Evolutionary conservation across 1,140 invertebrate species (phyloP).

Genomic region (Hestina assimilis): DNA sequence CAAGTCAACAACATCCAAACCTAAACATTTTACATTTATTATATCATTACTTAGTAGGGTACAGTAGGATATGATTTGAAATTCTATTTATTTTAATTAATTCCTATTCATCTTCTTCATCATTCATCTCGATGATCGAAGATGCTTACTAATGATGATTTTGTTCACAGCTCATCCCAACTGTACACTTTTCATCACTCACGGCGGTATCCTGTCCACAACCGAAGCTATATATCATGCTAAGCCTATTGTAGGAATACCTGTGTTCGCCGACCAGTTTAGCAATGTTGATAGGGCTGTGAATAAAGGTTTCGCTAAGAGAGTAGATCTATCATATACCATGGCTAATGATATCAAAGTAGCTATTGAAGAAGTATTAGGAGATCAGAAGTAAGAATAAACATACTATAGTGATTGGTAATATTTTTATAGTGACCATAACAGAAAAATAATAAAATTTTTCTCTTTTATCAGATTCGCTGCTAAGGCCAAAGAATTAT

Average conservation of each 20-base stretch:
- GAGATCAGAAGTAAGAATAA: conserved; percentile 28
- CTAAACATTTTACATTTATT: not conserved
- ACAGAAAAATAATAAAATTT: conserved; percentile 27
- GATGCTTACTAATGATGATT: conserved; percentile 2
- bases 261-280: conserved; percentile 83
- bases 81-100: conserved; percentile 75
- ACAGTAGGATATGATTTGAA: not conserved
- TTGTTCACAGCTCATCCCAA: conserved; percentile 82
- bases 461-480: conserved; percentile 33
- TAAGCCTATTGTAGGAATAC: conserved; percentile 83
- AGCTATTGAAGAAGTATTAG: conserved; percentile 17
- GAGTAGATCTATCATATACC: conserved; percentile 16
- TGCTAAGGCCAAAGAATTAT: conserved; percentile 35
- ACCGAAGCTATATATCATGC: conserved; percentile 83
- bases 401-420: not conserved
- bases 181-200: conserved; percentile 82
- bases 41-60: not conserved
- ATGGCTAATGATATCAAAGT: conserved; percentile 17
- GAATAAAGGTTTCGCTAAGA: conserved; percentile 37
- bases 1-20: no score
- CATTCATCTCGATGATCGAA: conserved; percentile 31
- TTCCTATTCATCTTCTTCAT: not conserved
- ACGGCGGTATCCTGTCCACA: conserved; percentile 84
- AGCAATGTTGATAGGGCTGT: conserved; percentile 63
- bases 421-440: no score